A percentile compares a stretch with the other conserved stretches of the same genome.
phyloP scores from a whole-genome alignment of 1,140 invertebrate species.

The Drosophila bipectinata region DNA sequence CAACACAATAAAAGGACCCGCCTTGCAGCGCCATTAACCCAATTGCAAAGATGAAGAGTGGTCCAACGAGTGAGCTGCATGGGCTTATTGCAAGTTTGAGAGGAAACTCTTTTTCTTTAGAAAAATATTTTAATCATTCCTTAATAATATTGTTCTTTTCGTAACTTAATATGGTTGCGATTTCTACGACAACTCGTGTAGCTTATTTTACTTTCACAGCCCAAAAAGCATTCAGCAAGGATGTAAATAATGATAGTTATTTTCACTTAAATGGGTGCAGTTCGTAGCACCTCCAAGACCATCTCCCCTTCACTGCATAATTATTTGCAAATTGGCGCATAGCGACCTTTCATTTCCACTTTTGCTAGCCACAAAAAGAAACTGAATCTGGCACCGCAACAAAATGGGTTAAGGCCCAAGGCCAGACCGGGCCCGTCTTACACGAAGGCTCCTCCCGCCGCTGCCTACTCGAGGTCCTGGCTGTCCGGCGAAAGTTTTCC shows the following conservation, averaged over 20 bases:
- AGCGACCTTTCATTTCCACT: conserved; percentile 28
- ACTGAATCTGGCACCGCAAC: conserved; percentile 23
- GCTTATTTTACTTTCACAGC: too few species aligned
- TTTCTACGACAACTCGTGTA: too few species aligned
- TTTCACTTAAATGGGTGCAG: too few species aligned
- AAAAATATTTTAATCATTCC: too few species aligned
- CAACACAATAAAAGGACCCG: neutral
- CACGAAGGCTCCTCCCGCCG: conserved; percentile 13
- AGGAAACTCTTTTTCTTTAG: too few species aligned
- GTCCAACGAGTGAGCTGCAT: too few species aligned
- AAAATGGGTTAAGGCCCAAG: conserved; percentile 50
- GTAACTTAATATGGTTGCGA: too few species aligned
- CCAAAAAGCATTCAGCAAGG: too few species aligned
- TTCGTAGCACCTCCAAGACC: too few species aligned
- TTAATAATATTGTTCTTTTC: too few species aligned
- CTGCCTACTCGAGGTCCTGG: conserved; percentile 23
- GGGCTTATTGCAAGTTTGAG: too few species aligned
- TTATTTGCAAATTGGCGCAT: conserved; percentile 29
- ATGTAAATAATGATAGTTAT: too few species aligned
- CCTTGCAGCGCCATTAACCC: neutral
- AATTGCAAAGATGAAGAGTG: neutral
- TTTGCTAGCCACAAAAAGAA: conserved; percentile 4
- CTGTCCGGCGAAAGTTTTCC: conserved; percentile 40
- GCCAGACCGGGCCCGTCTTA: conserved; percentile 35
- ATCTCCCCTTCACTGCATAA: neutral